Conservation (phyloP, 2,797 vertebrate genomes). For the Neoniphon sammara region DNA sequence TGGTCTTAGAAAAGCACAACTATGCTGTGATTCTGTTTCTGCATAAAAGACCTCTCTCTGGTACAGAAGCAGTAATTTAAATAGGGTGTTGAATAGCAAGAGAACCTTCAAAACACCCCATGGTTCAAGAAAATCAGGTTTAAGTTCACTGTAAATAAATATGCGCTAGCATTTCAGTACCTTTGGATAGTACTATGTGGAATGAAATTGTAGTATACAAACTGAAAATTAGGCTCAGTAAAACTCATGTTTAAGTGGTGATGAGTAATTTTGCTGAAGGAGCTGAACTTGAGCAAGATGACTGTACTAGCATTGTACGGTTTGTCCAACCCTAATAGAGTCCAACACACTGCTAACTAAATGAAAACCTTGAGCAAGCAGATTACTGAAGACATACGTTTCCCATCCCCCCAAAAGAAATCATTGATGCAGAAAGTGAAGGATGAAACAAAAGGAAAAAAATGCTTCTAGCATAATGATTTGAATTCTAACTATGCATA, state of each 20-base stretch:
- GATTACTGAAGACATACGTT: constrained; percentile 16
- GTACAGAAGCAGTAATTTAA: neutral
- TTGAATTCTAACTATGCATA: constrained; percentile 18
- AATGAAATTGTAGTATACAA: neutral
- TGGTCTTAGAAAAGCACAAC: neutral
- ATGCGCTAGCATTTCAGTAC: neutral
- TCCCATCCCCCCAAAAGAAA: constrained; percentile 27
- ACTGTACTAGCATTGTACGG: neutral
- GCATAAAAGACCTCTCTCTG: neutral
- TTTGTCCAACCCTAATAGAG: constrained; percentile 5
- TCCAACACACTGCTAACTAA: neutral
- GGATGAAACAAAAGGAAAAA: constrained; percentile 11
- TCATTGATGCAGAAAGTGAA: constrained; percentile 25
- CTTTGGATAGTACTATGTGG: neutral
- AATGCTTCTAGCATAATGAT: constrained; percentile 10
- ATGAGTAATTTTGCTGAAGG: constrained; percentile 24
- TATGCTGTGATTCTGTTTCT: neutral
- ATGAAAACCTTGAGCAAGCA: constrained; percentile 3
- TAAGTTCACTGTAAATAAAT: neutral
- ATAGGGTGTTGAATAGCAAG: neutral
- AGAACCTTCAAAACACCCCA: constrained; percentile 1
- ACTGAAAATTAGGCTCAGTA: constrained; percentile 16
- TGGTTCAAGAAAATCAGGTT: constrained; percentile 12
- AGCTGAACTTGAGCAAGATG: constrained; percentile 5
- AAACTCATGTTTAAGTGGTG: constrained; percentile 34